phyloP scores from a whole-genome alignment of 2,797 vertebrate species.

The Prionace glauca region DNA sequence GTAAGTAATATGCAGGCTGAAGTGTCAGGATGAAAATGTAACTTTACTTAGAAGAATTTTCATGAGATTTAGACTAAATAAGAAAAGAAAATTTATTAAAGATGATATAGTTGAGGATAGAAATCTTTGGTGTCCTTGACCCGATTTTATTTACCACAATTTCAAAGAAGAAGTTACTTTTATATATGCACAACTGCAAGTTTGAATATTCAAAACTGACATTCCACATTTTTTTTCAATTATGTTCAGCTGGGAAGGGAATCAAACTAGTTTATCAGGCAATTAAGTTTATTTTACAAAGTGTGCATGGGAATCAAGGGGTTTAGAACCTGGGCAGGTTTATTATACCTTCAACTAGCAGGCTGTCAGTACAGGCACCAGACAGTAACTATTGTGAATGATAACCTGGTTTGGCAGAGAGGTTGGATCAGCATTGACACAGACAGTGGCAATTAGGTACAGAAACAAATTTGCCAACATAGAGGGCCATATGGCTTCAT shows the following conservation, averaged over 20 bases:
- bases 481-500: too few relatives aligned
- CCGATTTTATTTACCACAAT: not conserved
- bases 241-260: not conserved
- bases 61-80: not conserved
- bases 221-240: not conserved
- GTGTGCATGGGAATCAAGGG: too few relatives aligned
- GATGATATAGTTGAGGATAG: not conserved
- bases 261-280: too few relatives aligned
- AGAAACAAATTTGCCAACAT: too few relatives aligned
- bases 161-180: not conserved
- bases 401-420: too few relatives aligned
- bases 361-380: too few relatives aligned
- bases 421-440: too few relatives aligned
- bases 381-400: too few relatives aligned
- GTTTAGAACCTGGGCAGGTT: too few relatives aligned
- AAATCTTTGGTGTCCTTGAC: not conserved
- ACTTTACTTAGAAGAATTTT: not conserved
- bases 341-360: too few relatives aligned
- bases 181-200: not conserved
- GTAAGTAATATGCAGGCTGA: constrained; percentile 41
- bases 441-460: too few relatives aligned
- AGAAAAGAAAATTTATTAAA: not conserved
- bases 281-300: too few relatives aligned
- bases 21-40: not conserved
- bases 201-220: not conserved